Base-by-base conservation (phyloP, 1,140 invertebrate genomes). In the Drosophila ogumai region DNA sequence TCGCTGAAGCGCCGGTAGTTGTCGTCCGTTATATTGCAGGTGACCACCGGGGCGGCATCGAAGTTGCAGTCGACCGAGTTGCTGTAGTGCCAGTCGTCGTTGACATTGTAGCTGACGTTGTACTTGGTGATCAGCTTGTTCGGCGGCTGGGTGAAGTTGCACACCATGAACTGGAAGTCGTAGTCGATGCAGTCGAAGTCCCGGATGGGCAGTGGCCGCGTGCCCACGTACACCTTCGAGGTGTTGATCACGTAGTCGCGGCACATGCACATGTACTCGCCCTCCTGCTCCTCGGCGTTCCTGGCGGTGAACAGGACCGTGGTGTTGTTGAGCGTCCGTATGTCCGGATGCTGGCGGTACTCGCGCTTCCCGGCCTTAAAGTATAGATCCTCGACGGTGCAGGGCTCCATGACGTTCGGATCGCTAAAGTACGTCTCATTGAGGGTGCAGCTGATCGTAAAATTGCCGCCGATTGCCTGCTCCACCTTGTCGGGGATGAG, bases 121-220 rank as follows among this genome's bases (percentile, higher is more conserved):
- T 90, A 85, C 50, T 75, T 85, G 34, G 86, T 82, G 4, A 72
- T 61, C 13, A 90, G 54, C 36, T 74, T 86, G 52, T 90, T 90
- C 3, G 66, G 41, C 5, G 87, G 86, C 36, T 54, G 59, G 12
- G 86, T 90, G 38, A 90, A 90, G 34, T 90, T 90, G 57, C 86
- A 90, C 0, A 90, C 64, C 86, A 90, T 90, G 28, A 80, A 90
- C 25, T 80, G 66, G 56, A 71, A 90, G 12, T 90, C 76, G 52
- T 90, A 63, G 49, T 82, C 82, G 46, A 78, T 66, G 76, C 86
- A 90, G 17, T 74, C 52, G 3, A 90, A 90, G 34, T 90, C 81
- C 22, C 49, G 19, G 13, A 90, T 77, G 8, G n/a, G 34, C 25
- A 50, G 9, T 0, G 86, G 86, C 10, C 49, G 55, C 1, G 79